Conservation (phyloP, 35 echinoderm and acorn worm genomes). For the Lytechinus pictus region DNA sequence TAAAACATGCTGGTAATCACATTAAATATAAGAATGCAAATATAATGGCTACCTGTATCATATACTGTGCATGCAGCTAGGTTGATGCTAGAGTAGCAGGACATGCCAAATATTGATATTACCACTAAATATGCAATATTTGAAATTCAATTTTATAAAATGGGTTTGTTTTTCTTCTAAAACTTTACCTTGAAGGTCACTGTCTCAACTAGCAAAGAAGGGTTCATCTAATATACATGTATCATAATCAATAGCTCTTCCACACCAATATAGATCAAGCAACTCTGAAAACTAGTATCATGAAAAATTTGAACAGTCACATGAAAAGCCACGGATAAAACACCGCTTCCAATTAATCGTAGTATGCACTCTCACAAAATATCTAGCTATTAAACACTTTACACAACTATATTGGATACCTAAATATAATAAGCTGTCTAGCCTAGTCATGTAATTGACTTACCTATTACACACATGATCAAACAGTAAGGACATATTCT, state of each 20-base stretch:
- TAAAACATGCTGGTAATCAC: too few relatives aligned
- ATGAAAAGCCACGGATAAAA: not conserved
- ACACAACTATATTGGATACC: too few relatives aligned
- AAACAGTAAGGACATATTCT: constrained; percentile 85
- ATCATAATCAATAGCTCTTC: not conserved
- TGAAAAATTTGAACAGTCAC: not conserved
- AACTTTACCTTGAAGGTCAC: not conserved
- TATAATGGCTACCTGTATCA: too few relatives aligned
- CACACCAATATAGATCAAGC: not conserved
- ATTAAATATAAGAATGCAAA: too few relatives aligned
- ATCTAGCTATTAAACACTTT: too few relatives aligned
- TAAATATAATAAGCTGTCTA: not conserved
- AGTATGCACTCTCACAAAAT: too few relatives aligned
- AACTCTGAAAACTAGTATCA: not conserved
- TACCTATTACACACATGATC: constrained; percentile 99
- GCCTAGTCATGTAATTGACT: constrained; percentile 26
- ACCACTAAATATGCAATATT: too few relatives aligned
- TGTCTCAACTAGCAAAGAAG: not conserved
- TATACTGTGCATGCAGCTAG: too few relatives aligned
- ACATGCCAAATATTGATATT: not conserved
- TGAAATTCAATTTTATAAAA: not conserved
- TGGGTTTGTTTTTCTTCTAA: not conserved
- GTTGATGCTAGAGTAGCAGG: too few relatives aligned
- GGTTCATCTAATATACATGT: not conserved
- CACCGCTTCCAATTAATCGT: too few relatives aligned